These are phyloP conservation scores for Tragelaphus scriptus DNA, from an alignment of 2,113 vertebrate genomes.

Conservation along the genomic window DNA sequence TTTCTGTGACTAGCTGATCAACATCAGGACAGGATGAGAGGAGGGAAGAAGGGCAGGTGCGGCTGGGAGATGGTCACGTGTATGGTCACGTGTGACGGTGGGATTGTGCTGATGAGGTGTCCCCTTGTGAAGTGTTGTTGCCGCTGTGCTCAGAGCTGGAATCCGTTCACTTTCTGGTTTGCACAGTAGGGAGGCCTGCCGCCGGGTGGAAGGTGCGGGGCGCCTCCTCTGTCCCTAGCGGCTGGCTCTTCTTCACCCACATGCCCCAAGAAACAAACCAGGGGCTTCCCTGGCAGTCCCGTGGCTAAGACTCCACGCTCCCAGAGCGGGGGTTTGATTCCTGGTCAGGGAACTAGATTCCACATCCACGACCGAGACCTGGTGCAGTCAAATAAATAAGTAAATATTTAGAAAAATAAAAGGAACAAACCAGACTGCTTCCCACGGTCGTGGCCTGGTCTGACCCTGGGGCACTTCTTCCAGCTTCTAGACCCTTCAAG, in stretches of 20 bases:
- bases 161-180: background rate
- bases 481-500: background rate
- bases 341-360: background rate
- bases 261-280: background rate
- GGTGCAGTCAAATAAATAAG: background rate
- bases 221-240: background rate
- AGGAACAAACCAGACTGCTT: background rate
- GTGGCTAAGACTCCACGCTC: background rate
- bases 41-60: no score
- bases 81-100: accelerated
- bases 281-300: background rate
- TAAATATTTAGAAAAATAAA: background rate
- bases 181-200: background rate
- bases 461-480: background rate
- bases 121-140: no score
- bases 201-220: background rate
- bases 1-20: background rate
- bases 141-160: background rate
- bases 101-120: accelerated
- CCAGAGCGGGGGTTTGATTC: background rate
- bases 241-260: background rate
- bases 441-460: accelerated
- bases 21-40: background rate
- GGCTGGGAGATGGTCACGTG: accelerated
- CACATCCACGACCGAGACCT: accelerated